These are phyloP conservation scores for Melitaea athalia DNA, from an alignment of 2,888 invertebrate species.

Conservation along the genomic window DNA sequence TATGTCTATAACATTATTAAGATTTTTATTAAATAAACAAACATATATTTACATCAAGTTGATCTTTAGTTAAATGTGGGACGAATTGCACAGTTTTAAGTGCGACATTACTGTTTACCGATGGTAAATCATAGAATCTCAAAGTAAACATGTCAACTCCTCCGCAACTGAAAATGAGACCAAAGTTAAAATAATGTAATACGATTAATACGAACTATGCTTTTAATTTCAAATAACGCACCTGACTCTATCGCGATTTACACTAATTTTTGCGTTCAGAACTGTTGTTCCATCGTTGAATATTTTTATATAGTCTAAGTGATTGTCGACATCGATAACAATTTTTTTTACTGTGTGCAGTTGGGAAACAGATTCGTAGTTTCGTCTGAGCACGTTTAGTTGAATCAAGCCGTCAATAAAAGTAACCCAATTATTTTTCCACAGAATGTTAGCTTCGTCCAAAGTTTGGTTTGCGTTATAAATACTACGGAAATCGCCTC, in stretches of 20 bases:
- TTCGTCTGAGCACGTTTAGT: constrained; percentile 84
- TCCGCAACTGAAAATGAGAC: constrained; percentile 51
- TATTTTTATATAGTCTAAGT: constrained; percentile 30
- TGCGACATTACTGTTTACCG: constrained; percentile 32
- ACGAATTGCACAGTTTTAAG: constrained; percentile 48
- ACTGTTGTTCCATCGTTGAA: constrained; percentile 30
- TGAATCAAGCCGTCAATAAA: constrained; percentile 92
- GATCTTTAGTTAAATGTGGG: constrained; percentile 43
- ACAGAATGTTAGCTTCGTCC: constrained; percentile 68
- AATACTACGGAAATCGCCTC: constrained; percentile 56
- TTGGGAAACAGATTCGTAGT: constrained; percentile 82
- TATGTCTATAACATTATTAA: background rate
- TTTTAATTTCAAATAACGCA: constrained; percentile 19
- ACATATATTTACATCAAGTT: constrained; percentile 46
- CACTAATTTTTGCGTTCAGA: constrained; percentile 44
- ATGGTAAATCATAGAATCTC: constrained; percentile 46
- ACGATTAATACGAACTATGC: background rate
- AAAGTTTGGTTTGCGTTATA: constrained; percentile 46
- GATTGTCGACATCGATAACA: constrained; percentile 49
- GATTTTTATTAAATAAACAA: background rate
- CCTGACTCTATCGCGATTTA: constrained; percentile 46
- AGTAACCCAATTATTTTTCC: constrained; percentile 90
- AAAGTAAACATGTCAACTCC: constrained; percentile 53
- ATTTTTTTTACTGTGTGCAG: constrained; percentile 74
- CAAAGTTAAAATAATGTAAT: too few species aligned